Conservation (phyloP, 2,888 invertebrate species). For the Petrolisthes cinctipes region DNA sequence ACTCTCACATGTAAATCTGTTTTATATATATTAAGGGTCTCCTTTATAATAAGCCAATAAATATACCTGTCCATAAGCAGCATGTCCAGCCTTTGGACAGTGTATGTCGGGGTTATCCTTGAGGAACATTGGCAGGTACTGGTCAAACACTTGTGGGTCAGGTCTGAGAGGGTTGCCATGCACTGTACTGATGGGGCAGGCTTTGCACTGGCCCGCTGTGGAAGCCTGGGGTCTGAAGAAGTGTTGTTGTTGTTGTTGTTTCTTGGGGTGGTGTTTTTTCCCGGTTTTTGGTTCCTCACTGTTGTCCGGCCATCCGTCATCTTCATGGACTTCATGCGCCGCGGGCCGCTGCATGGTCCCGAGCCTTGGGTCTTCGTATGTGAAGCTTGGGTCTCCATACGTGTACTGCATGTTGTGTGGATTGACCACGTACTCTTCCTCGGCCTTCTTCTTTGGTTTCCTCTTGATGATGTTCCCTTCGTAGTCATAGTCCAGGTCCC, state of each 20-base stretch:
- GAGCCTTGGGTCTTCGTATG: slow-evolving; percentile 33
- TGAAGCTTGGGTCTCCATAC: slow-evolving; percentile 43
- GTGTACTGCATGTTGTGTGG: background rate
- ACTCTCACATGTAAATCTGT: background rate
- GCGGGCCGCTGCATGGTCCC: slow-evolving; percentile 16
- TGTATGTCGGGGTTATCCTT: slow-evolving; percentile 81
- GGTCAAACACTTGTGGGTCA: slow-evolving; percentile 76
- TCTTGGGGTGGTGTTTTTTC: background rate
- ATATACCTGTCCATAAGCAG: slow-evolving; percentile 75
- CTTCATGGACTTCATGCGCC: slow-evolving; percentile 11
- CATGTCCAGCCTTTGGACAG: slow-evolving; percentile 88
- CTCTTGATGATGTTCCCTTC: background rate
- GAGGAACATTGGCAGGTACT: slow-evolving; percentile 84
- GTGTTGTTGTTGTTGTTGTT: too few species aligned
- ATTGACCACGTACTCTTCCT: background rate
- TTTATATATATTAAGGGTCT: background rate
- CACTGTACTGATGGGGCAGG: slow-evolving; percentile 51
- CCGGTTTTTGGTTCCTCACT: slow-evolving; percentile 13
- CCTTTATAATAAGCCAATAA: background rate
- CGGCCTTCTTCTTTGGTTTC: background rate
- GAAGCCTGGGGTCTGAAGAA: background rate
- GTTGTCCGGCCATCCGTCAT: slow-evolving; percentile 61
- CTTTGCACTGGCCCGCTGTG: slow-evolving; percentile 33
- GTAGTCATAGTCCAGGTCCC: slow-evolving; percentile 47
- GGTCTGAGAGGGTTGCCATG: slow-evolving; percentile 74